phyloP scores from a whole-genome alignment of 2,113 vertebrate genomes.

The Ameiurus melas region DNA sequence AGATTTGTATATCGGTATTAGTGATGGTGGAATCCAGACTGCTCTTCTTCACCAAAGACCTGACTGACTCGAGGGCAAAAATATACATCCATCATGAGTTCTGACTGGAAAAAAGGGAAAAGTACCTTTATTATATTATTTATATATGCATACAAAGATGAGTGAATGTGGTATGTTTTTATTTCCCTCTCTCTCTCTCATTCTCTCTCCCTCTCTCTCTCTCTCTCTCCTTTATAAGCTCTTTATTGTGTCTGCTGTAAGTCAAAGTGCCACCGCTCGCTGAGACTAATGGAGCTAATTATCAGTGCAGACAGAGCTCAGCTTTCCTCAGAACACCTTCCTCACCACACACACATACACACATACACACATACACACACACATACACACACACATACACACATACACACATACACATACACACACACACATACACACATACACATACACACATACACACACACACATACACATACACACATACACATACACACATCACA shows the following conservation, averaged over 20 bases:
- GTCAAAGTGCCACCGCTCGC: constrained; percentile 12
- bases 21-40: not conserved
- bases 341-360: not conserved
- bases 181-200: constrained; percentile 34
- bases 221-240: not conserved
- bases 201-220: not conserved
- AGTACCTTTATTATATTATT: not conserved
- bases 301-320: constrained; percentile 28
- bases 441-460: not conserved
- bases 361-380: not conserved
- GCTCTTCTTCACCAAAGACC: not conserved
- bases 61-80: not conserved
- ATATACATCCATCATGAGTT: not conserved
- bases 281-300: constrained; percentile 25
- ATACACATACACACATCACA: not conserved
- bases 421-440: not conserved
- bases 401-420: not conserved
- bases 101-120: not conserved
- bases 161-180: not conserved
- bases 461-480: not conserved
- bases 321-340: not conserved
- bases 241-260: constrained; percentile 22
- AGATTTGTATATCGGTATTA: not conserved
- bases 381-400: not conserved
- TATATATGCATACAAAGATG: not conserved